Evolutionary conservation across 1,140 invertebrate species (phyloP).

Genomic region (Bombus confusus): DNA sequence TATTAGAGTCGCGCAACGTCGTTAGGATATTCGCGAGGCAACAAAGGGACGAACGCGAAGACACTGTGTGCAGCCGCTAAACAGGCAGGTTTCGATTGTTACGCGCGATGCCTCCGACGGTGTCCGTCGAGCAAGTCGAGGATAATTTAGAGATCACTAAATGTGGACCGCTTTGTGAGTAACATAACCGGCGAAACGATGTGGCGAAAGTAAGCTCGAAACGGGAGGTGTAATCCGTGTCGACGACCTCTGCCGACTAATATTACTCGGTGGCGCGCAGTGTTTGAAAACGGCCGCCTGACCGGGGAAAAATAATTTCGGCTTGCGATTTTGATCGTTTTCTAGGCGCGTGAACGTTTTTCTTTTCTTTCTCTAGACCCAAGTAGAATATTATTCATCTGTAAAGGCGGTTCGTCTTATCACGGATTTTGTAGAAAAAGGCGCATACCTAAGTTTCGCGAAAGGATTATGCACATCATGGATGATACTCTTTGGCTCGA

Average conservation of each 20-base stretch:
- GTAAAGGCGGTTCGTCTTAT: no score
- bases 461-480: no score
- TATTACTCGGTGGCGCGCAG: slow-evolving; percentile 27
- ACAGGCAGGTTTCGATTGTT: not conserved
- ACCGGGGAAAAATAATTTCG: no score
- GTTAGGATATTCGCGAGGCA: no score
- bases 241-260: slow-evolving; percentile 47
- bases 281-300: not conserved
- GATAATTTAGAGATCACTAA: slow-evolving; percentile 45
- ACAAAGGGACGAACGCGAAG: not conserved
- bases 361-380: no score
- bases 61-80: not conserved
- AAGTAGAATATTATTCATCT: no score
- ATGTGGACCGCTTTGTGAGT: slow-evolving; percentile 12
- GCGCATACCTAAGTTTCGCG: no score
- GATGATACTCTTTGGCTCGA: no score
- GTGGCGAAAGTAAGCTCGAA: slow-evolving; percentile 29
- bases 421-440: no score
- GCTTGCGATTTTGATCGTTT: no score
- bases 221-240: slow-evolving; percentile 32
- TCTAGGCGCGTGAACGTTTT: no score
- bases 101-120: not conserved
- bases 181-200: slow-evolving; percentile 18
- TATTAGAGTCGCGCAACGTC: no score
- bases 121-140: not conserved